Evolutionary conservation across 2,113 vertebrate species (phyloP).

Genomic region (Lagenorhynchus albirostris): DNA sequence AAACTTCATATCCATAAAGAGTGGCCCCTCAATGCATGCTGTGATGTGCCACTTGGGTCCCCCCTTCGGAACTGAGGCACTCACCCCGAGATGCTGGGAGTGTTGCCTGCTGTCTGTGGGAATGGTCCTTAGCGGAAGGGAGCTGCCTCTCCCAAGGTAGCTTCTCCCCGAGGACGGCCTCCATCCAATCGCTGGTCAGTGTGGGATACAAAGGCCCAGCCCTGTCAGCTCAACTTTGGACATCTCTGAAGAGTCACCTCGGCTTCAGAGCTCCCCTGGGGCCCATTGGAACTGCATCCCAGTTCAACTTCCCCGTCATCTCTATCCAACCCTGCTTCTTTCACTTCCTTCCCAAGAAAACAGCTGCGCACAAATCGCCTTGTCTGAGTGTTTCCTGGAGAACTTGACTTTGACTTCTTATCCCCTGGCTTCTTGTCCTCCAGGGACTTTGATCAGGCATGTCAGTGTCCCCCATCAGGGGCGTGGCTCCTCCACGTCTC

Average conservation of each 20-base stretch:
- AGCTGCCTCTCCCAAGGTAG: background rate
- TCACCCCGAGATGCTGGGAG: background rate
- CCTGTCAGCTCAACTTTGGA: background rate
- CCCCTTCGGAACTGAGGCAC: background rate
- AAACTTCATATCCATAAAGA: background rate
- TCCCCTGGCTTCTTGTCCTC: background rate
- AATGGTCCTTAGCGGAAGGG: background rate
- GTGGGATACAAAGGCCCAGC: background rate
- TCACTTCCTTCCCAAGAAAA: background rate
- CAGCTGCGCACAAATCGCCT: background rate
- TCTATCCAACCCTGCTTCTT: background rate
- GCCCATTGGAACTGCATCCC: background rate
- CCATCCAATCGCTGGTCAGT: background rate
- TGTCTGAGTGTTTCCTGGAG: background rate
- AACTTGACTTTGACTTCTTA: background rate
- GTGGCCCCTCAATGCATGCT: background rate
- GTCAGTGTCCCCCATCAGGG: background rate
- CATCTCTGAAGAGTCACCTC: background rate
- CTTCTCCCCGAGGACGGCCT: background rate
- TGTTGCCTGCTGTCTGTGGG: background rate
- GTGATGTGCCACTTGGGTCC: background rate
- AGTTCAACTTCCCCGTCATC: background rate
- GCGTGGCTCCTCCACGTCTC: background rate
- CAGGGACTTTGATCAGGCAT: background rate
- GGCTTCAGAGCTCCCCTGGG: background rate